phyloP scores from a whole-genome alignment of 2,888 invertebrate genomes.

The Darwinula stevensoni region DNA sequence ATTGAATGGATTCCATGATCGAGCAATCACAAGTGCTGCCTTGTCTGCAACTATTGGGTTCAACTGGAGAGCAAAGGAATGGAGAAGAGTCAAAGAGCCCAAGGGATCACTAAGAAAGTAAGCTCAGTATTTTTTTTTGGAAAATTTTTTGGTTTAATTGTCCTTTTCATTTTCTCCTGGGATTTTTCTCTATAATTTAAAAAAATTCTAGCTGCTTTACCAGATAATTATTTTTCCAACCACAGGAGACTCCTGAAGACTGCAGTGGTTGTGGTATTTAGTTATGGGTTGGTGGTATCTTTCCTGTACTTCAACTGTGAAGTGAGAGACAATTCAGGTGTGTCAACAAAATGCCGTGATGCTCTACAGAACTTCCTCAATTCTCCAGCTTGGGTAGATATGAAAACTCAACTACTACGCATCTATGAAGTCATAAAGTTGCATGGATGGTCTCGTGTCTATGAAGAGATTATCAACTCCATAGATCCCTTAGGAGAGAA shows the following conservation, averaged over 20 bases:
- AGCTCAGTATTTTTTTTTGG: constrained; percentile 4
- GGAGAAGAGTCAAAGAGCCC: constrained; percentile 33
- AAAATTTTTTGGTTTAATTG: background rate
- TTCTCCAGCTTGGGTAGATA: constrained; percentile 55
- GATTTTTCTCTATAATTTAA: too few species aligned
- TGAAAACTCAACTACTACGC: constrained; percentile 17
- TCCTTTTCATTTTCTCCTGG: constrained; percentile 9
- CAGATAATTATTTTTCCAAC: too few species aligned
- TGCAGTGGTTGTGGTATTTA: constrained; percentile 28
- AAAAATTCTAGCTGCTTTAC: too few species aligned
- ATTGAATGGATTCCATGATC: constrained; percentile 27
- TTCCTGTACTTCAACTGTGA: constrained; percentile 65
- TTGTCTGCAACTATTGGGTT: constrained; percentile 30
- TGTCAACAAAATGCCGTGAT: constrained; percentile 58
- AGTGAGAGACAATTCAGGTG: constrained; percentile 46
- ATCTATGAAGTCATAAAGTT: constrained; percentile 25
- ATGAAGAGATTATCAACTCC: constrained; percentile 53
- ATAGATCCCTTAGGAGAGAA: constrained; percentile 71
- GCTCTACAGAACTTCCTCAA: constrained; percentile 66
- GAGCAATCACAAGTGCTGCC: constrained; percentile 12
- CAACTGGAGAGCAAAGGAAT: constrained; percentile 41
- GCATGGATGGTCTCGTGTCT: constrained; percentile 63
- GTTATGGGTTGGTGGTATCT: constrained; percentile 39
- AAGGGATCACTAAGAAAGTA: constrained; percentile 15
- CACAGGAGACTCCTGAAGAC: constrained; percentile 29